Evolutionary conservation across 2,797 vertebrate species (phyloP), one percentile per base, ranked within the genome.

Genomic region (Trachops cirrhosus): DNA sequence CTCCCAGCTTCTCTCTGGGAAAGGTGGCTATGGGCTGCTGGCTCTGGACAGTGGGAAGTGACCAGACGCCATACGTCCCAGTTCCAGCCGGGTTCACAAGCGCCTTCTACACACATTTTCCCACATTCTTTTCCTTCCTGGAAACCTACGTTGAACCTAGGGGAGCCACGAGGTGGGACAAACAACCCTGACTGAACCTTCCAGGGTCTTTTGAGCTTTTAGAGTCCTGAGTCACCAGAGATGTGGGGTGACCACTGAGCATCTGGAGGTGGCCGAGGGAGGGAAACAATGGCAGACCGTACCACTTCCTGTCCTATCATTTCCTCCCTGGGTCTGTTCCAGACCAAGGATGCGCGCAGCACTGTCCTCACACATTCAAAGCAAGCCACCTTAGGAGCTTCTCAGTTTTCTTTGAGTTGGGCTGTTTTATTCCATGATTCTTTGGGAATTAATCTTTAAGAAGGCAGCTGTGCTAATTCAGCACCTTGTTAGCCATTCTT

Each of bases 361-460:
- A 3, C 26, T 4, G 9, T 78, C 71, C 29, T 78, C 48, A 29
- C 3, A 2, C 12, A 3, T 54, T 41, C 41, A 48, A 2, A 74
- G n/a, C 32, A 41, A n/a, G 82, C 50, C 71, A 50, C 74, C 52
- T 32, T 34, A 34, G 26, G 34, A 29, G 29, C 57, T 41, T 44
- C 59, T 75, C 19, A 12, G 11, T 82, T 86, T 50, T 91, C 57
- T 88, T 87, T 79, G 70, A 59, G 9, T 22, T 77, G 59, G 77
- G 22, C 9, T 14, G 71, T 85, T 91, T 89, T 87, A 46, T 93
- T 39, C 46, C 94, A 0, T 41, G 86, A 34, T 79, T 79, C n/a
- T 93, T 83, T 48, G 67, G 52, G 50, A 90, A 54, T 90, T 79
- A 29, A 86, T 83, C 41, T 83, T 37, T 37, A 79, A 54, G 52